These are phyloP conservation scores for Kryptopterus vitreolus DNA, from an alignment of 2,797 vertebrate genomes.

Conservation along the genomic window DNA sequence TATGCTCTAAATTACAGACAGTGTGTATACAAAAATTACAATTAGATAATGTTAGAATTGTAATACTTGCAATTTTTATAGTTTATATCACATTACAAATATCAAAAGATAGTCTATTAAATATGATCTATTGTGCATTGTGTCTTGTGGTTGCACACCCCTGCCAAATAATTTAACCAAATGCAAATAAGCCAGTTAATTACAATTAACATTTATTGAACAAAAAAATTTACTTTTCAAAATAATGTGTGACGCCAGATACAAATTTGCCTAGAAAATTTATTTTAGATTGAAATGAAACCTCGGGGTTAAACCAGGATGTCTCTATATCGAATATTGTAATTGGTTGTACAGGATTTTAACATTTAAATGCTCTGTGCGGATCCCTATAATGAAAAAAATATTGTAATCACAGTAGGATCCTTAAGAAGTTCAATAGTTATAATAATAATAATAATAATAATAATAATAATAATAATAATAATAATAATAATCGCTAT, in stretches of 20 bases:
- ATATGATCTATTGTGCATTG: background rate
- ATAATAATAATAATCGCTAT: too few relatives aligned
- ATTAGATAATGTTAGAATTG: too few relatives aligned
- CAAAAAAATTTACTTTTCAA: too few relatives aligned
- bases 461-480: too few relatives aligned
- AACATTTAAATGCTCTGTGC: background rate
- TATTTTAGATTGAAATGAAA: background rate
- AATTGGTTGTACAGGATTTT: background rate
- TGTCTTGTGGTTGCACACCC: background rate
- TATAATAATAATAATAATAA: background rate
- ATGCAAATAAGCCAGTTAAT: background rate
- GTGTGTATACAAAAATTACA: background rate
- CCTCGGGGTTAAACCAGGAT: background rate
- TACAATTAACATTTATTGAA: too few relatives aligned
- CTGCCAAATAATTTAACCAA: background rate
- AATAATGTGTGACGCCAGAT: background rate
- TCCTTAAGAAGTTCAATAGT: too few relatives aligned
- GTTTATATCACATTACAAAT: too few relatives aligned
- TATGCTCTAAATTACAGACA: background rate
- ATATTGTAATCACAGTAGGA: background rate
- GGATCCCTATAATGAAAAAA: background rate
- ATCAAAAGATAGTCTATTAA: background rate
- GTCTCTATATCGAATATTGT: background rate
- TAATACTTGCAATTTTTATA: background rate
- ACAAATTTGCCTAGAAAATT: background rate